Percentiles rank a stretch among this genome's conserved stretches.
Evolutionary conservation across 1,140 invertebrate genomes (phyloP).

Genomic region (Aphelenchoides avenae): DNA sequence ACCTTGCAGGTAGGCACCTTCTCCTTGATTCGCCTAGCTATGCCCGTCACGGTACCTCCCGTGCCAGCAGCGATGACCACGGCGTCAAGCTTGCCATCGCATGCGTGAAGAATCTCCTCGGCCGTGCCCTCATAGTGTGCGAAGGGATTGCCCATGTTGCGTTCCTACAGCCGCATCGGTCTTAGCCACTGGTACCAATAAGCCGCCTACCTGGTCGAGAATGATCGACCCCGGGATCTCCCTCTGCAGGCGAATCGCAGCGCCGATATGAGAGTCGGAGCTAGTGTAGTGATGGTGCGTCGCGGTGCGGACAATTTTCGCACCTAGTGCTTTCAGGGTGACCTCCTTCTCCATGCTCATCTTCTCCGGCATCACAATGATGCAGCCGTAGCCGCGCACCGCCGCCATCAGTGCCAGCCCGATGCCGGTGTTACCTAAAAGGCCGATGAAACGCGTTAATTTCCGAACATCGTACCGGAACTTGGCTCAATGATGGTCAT

Average conservation of each 20-base stretch:
- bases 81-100: slow-evolving; percentile 68
- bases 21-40: slow-evolving; percentile 79
- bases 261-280: slow-evolving; percentile 82
- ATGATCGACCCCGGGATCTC: slow-evolving; percentile 88
- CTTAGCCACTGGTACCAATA: neutral
- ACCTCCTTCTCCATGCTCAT: slow-evolving; percentile 92
- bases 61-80: slow-evolving; percentile 81
- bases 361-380: slow-evolving; percentile 97
- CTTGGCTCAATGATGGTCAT: slow-evolving; percentile 91
- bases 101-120: slow-evolving; percentile 70
- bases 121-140: slow-evolving; percentile 88
- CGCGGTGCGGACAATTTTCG: slow-evolving; percentile 89
- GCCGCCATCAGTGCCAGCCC: slow-evolving; percentile 89
- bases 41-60: slow-evolving; percentile 81
- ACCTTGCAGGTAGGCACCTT: slow-evolving; percentile 65
- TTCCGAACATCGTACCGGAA: slow-evolving; percentile 66
- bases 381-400: slow-evolving; percentile 89
- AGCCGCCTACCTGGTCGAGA: slow-evolving; percentile 90
- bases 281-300: slow-evolving; percentile 82
- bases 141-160: slow-evolving; percentile 80
- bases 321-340: slow-evolving; percentile 75
- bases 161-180: slow-evolving; percentile 72
- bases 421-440: slow-evolving; percentile 69
- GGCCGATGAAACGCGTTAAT: slow-evolving; percentile 3
- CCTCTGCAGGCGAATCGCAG: slow-evolving; percentile 76